Evolutionary conservation across 2,113 vertebrate genomes (phyloP).

Genomic region (Ictalurus furcatus): DNA sequence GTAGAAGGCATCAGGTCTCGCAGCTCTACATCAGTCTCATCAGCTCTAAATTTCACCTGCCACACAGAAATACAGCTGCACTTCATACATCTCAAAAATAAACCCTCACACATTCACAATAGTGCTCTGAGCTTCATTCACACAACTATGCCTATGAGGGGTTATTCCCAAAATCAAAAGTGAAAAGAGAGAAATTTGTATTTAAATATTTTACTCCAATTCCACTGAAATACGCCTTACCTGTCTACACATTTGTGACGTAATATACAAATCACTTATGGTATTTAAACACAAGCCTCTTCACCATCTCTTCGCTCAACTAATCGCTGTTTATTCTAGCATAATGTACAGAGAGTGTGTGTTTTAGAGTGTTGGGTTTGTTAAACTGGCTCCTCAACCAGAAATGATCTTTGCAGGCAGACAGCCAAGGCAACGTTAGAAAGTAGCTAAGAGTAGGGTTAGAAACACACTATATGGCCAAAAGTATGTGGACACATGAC

Average conservation of each 20-base stretch:
- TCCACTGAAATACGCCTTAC: background rate
- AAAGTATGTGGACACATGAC: background rate
- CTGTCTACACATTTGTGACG: background rate
- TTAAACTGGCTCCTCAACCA: background rate
- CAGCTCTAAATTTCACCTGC: slow-evolving; percentile 80
- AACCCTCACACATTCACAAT: background rate
- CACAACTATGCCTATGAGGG: background rate
- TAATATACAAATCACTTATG: background rate
- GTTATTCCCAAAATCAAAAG: background rate
- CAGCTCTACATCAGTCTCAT: slow-evolving; percentile 78
- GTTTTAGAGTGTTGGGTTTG: background rate
- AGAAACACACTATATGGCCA: background rate
- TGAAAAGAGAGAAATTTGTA: background rate
- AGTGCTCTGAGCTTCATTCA: background rate
- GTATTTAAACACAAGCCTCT: too few species aligned
- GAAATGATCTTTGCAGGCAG: background rate
- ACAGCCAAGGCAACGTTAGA: background rate
- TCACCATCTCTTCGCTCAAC: background rate
- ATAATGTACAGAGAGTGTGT: background rate
- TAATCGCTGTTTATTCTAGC: background rate
- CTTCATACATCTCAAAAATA: background rate
- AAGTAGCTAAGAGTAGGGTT: background rate
- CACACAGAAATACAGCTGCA: background rate
- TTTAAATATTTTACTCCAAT: background rate
- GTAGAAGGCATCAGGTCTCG: slow-evolving; percentile 76